Evolutionary conservation across 92 coral and sea anemone genomes (phyloP).

Genomic region (Palythoa grandis): DNA sequence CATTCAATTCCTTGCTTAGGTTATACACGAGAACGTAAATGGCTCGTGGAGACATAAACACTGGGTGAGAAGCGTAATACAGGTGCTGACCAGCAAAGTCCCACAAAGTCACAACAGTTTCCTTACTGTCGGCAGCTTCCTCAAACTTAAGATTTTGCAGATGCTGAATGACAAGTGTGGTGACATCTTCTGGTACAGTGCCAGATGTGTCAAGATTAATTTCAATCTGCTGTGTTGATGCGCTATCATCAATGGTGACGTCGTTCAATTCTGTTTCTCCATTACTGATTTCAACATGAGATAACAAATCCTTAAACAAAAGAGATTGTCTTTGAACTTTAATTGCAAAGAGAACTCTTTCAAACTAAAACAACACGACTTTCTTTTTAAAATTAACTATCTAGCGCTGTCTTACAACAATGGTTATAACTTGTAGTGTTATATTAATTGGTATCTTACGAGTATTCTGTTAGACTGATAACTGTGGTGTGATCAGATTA

Average conservation of each 20-base stretch:
- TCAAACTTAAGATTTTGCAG: conserved; percentile 50
- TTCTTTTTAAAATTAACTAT: no score
- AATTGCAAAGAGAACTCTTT: no score
- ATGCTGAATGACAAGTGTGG: conserved; percentile 59
- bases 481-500: no score
- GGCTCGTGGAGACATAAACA: conserved; percentile 78
- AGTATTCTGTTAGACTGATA: no score
- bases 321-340: background rate
- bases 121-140: conserved; percentile 44
- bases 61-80: conserved; percentile 89
- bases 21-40: conserved; percentile 80
- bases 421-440: no score
- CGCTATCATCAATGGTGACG: conserved; percentile 2
- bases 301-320: conserved; percentile 7
- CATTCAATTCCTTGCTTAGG: conserved; percentile 73
- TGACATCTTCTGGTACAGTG: conserved; percentile 66
- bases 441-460: no score
- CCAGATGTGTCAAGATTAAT: conserved; percentile 20
- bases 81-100: conserved; percentile 49
- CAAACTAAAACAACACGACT: no score
- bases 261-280: background rate
- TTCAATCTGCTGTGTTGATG: background rate
- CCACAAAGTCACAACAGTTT: conserved; percentile 71
- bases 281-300: background rate
- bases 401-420: no score